phyloP scores from a whole-genome alignment of 2,113 vertebrate genomes.

The Tinamus guttatus region DNA sequence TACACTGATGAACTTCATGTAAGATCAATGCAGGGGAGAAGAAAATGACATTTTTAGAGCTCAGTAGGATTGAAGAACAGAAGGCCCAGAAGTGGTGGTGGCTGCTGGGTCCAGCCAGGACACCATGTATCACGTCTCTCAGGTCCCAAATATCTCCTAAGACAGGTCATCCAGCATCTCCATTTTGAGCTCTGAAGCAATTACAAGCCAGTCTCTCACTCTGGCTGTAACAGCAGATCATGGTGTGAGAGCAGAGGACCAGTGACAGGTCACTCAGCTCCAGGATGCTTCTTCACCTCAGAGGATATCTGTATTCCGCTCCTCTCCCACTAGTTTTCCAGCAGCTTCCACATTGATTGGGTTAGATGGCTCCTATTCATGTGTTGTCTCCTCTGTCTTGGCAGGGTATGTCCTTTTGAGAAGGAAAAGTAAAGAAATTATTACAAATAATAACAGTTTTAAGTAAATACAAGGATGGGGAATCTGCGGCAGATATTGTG shows the following conservation, averaged over 20 bases:
- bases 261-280: not conserved
- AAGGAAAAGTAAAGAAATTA: slow-evolving; percentile 9
- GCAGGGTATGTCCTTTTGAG: slow-evolving; percentile 22
- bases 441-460: not conserved
- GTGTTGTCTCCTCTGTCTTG: slow-evolving; percentile 33
- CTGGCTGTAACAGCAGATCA: not conserved
- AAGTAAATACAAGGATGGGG: not conserved
- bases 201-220: not conserved
- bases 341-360: not conserved
- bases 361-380: slow-evolving; percentile 4
- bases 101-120: not conserved
- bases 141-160: not conserved
- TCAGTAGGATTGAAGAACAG: not conserved
- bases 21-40: slow-evolving; percentile 25
- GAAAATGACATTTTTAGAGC: slow-evolving; percentile 4
- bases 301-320: not conserved
- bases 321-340: not conserved
- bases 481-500: not conserved
- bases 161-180: not conserved
- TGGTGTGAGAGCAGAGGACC: not conserved
- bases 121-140: not conserved
- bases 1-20: slow-evolving; percentile 6
- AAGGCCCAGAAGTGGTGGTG: not conserved
- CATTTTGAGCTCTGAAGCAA: not conserved
- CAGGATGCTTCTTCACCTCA: not conserved